phyloP scores from a whole-genome alignment of 2,888 invertebrate genomes.

The Uloborus plumipes region DNA sequence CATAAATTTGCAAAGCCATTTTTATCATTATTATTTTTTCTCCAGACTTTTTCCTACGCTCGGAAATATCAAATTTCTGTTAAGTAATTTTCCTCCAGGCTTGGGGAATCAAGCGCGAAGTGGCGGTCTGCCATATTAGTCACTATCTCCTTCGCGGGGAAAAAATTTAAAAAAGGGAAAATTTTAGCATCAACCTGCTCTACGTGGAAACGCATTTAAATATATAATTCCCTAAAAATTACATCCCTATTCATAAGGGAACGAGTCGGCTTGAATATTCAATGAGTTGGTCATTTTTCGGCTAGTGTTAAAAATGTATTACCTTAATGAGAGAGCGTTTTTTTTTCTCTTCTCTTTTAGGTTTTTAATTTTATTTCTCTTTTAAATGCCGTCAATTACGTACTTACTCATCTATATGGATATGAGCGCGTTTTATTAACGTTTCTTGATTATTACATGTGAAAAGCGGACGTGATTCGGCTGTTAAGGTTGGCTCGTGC shows the following conservation, averaged over 20 bases:
- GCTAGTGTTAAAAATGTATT: conserved; percentile 51
- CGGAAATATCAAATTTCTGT: not conserved
- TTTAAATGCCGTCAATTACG: conserved; percentile 4
- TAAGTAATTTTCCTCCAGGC: conserved; percentile 2
- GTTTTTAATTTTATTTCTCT: not conserved
- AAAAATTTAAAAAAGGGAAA: not conserved
- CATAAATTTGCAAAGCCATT: no score
- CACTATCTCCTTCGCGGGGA: not conserved
- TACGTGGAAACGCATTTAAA: conserved; percentile 49
- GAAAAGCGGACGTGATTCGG: not conserved
- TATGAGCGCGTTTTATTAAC: not conserved
- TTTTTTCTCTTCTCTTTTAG: not conserved
- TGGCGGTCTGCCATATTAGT: not conserved
- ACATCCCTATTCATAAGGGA: conserved; percentile 26
- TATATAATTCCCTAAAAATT: conserved; percentile 53
- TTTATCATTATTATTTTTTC: no score
- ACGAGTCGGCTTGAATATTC: conserved; percentile 40
- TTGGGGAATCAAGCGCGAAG: conserved; percentile 1
- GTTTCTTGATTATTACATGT: not conserved
- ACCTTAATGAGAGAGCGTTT: conserved; percentile 36
- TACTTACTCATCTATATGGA: conserved; percentile 1
- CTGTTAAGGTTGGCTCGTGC: not conserved
- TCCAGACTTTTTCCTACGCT: no score
- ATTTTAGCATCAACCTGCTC: not conserved
- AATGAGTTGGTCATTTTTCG: conserved; percentile 31